Percentiles rank a stretch among this genome's conserved stretches.
Evolutionary conservation across 2,888 invertebrate genomes (phyloP).

Genomic region (Dione juno): DNA sequence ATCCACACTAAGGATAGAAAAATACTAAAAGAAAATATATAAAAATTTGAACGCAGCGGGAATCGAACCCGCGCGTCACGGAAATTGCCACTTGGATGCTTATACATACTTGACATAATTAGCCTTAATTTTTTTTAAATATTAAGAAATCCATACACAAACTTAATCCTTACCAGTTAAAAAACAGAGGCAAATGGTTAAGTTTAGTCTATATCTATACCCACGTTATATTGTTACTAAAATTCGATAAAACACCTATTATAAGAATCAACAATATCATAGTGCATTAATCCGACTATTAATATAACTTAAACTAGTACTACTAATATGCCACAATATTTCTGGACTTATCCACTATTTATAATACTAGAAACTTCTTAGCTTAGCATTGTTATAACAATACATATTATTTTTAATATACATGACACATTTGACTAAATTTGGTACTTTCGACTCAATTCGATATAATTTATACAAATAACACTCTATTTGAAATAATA

Average conservation of each 20-base stretch:
- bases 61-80: too few species aligned
- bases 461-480: constrained; percentile 24
- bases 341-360: constrained; percentile 17
- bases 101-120: too few species aligned
- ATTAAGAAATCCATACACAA: background rate
- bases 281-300: constrained; percentile 47
- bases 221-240: constrained; percentile 34
- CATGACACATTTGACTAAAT: constrained; percentile 29
- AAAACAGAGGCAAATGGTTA: constrained; percentile 36
- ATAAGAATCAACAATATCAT: constrained; percentile 53
- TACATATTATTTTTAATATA: constrained; percentile 25
- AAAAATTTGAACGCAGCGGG: too few species aligned
- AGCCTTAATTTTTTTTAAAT: too few species aligned
- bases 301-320: constrained; percentile 44
- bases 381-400: constrained; percentile 3
- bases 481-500: background rate
- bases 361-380: background rate
- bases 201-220: constrained; percentile 39
- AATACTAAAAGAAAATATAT: too few species aligned
- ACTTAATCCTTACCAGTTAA: constrained; percentile 22
- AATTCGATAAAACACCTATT: constrained; percentile 41
- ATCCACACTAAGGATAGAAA: too few species aligned
- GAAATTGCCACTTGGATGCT: too few species aligned
- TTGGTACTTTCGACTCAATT: constrained; percentile 44
- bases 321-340: constrained; percentile 33